Evolutionary conservation across 2,113 vertebrate genomes (phyloP).

Genomic region (Catharus bicknelli): DNA sequence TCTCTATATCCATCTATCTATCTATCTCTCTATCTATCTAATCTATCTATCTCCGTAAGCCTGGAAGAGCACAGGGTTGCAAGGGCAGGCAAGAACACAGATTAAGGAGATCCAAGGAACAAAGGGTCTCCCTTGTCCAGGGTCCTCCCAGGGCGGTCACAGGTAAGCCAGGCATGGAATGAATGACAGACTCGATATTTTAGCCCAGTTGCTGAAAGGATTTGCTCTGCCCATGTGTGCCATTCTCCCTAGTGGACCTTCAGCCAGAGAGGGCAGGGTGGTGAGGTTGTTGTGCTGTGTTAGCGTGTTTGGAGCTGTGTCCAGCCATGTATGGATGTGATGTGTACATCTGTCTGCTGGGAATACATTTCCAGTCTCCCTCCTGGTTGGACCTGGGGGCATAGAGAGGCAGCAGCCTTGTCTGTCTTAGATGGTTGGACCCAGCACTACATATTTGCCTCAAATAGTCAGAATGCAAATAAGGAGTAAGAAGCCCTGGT

Average conservation of each 20-base stretch:
- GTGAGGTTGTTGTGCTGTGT: background rate
- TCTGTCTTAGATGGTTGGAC: background rate
- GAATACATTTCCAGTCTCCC: background rate
- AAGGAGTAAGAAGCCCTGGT: background rate
- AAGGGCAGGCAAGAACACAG: background rate
- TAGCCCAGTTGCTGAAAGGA: background rate
- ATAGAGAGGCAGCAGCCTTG: background rate
- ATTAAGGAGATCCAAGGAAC: background rate
- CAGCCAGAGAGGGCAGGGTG: background rate
- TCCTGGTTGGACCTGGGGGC: background rate
- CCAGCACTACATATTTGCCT: background rate
- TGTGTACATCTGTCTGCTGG: background rate
- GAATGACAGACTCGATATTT: background rate
- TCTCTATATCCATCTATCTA: too few species aligned
- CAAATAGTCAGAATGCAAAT: background rate
- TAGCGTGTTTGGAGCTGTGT: background rate
- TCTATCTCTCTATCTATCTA: too few species aligned
- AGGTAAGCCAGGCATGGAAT: background rate
- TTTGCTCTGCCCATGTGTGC: rapidly evolving
- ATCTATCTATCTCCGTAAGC: background rate
- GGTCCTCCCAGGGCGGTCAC: background rate
- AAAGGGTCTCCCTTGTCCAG: background rate
- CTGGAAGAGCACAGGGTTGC: background rate
- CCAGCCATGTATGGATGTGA: background rate
- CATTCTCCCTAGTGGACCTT: background rate